A percentile compares a stretch with the other conserved stretches of the same genome.
Evolutionary conservation across 2,113 vertebrate genomes (phyloP).

Genomic region (Plestiodon gilberti): DNA sequence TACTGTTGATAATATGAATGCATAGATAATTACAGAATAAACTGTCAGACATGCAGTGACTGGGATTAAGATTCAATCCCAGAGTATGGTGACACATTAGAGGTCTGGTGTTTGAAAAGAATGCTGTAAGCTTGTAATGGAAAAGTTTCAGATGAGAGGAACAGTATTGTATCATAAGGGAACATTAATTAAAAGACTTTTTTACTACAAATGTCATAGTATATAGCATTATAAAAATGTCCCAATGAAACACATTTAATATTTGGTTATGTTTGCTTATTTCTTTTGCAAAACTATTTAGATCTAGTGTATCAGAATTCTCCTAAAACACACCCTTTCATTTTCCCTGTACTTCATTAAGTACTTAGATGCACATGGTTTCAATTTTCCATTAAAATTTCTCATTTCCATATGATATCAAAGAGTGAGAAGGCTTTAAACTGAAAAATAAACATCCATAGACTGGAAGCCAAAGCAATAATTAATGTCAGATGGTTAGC

Average conservation of each 20-base stretch:
- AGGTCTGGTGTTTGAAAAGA: neutral
- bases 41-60: constrained; percentile 29
- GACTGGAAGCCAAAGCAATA: constrained; percentile 89
- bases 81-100: constrained; percentile 4
- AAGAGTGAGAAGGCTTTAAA: constrained; percentile 90
- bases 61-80: constrained; percentile 43
- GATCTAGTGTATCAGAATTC: constrained; percentile 77
- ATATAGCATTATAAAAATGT: constrained; percentile 33
- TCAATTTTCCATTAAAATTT: constrained; percentile 91
- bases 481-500: constrained; percentile 89
- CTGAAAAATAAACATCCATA: constrained; percentile 90
- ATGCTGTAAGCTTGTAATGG: constrained; percentile 27
- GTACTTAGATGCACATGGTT: constrained; percentile 90
- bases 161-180: neutral
- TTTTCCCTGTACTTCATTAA: constrained; percentile 93
- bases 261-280: constrained; percentile 35
- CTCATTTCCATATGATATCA: constrained; percentile 97
- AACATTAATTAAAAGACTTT: neutral
- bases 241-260: constrained; percentile 39
- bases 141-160: constrained; percentile 40
- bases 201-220: constrained; percentile 5
- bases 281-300: constrained; percentile 66
- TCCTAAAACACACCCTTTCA: constrained; percentile 76
- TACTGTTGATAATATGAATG: constrained; percentile 37
- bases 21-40: constrained; percentile 12